A percentile compares a stretch with the other conserved stretches of the same genome.
Evolutionary conservation across 1,140 invertebrate species (phyloP).

Genomic region (Drosophila aff.): DNA sequence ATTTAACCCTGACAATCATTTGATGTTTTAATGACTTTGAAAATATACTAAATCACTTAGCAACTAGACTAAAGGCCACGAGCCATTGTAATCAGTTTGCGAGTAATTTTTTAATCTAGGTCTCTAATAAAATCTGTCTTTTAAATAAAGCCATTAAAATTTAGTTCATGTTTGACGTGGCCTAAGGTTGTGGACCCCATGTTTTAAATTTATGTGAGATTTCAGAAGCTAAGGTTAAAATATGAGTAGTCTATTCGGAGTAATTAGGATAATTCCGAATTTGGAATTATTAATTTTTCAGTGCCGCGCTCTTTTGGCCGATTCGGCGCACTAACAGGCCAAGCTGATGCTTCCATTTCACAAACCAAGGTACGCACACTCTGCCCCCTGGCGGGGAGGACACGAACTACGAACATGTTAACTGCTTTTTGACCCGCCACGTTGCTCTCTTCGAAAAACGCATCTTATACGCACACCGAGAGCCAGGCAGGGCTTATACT

Average conservation of each 20-base stretch:
- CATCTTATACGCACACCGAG: conserved; percentile 35
- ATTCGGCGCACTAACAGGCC: conserved; percentile 61
- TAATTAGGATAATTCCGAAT: not conserved
- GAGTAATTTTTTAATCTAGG: no score
- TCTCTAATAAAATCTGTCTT: no score
- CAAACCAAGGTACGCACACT: conserved; percentile 42
- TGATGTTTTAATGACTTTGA: not conserved
- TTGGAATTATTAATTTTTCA: not conserved
- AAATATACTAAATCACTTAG: not conserved
- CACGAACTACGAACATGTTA: conserved; percentile 45
- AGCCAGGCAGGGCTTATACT: not conserved
- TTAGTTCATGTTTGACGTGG: no score
- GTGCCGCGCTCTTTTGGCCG: conserved; percentile 54
- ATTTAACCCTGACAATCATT: not conserved
- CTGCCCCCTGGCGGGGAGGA: conserved; percentile 50
- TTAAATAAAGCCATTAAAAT: no score
- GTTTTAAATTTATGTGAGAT: no score
- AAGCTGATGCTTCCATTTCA: conserved; percentile 49
- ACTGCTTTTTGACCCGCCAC: conserved; percentile 18
- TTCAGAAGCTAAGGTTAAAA: no score
- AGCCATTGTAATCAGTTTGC: no score
- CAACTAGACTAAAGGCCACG: not conserved
- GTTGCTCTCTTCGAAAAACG: not conserved
- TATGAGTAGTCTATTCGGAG: no score
- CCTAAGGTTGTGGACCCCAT: no score